Conservation (phyloP, 2,888 invertebrate species). For the Pristionchus entomophagus region DNA sequence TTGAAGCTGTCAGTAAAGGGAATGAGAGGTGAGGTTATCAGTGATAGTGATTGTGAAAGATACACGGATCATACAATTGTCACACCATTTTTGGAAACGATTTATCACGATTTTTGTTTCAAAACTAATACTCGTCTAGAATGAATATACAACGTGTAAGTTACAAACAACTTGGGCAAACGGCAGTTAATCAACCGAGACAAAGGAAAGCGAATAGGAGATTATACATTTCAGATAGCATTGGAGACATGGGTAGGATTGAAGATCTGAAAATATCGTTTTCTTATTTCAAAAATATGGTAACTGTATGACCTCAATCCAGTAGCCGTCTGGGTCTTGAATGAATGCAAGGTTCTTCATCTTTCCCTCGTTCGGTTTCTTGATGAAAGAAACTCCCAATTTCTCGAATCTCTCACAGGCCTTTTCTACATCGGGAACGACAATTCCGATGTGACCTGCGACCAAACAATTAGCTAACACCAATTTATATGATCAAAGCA, state of each 20-base stretch:
- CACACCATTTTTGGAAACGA: neutral
- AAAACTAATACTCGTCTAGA: neutral
- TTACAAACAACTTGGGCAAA: neutral
- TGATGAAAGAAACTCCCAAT: constrained; percentile 89
- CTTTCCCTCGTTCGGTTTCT: constrained; percentile 86
- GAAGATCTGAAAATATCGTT: no score
- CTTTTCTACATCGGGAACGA: constrained; percentile 89
- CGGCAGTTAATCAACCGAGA: neutral
- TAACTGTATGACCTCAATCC: no score
- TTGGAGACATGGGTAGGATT: constrained; percentile 74
- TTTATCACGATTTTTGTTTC: neutral
- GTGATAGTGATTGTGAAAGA: constrained; percentile 26
- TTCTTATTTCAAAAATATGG: no score
- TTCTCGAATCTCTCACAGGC: constrained; percentile 91
- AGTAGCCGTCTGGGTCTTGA: constrained; percentile 93
- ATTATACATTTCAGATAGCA: neutral
- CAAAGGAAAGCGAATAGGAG: neutral
- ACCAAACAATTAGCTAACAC: neutral
- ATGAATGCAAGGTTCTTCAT: constrained; percentile 87
- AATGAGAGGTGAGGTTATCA: constrained; percentile 5
- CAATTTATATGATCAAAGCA: neutral
- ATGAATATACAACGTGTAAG: neutral
- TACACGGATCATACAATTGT: neutral
- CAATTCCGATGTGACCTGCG: constrained; percentile 89
- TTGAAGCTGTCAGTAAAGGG: neutral